Evolutionary conservation across 35 echinoderm and acorn worm genomes (phyloP).

Genomic region (Eucidaris tribuloides): DNA sequence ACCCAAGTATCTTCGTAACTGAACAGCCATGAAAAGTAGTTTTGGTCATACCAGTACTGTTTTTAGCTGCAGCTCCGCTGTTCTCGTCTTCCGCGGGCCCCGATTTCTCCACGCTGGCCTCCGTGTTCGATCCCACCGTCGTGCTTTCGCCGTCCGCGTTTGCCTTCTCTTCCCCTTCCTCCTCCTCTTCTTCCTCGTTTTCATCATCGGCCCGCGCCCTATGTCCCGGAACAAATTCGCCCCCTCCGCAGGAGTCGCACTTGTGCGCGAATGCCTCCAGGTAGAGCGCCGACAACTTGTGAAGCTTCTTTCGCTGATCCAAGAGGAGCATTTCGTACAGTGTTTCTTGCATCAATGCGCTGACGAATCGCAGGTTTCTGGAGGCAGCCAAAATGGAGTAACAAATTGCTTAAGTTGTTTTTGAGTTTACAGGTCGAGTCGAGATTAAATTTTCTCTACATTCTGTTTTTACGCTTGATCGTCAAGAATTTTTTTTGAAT

Average conservation of each 20-base stretch:
- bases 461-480: too few species aligned
- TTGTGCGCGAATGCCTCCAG: conserved; percentile 89
- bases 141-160: neutral
- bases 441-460: too few species aligned
- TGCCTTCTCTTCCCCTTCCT: neutral
- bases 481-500: too few species aligned
- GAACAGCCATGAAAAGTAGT: too few species aligned
- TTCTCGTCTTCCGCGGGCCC: neutral
- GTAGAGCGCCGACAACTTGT: conserved; percentile 70
- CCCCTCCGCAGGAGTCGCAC: conserved; percentile 84
- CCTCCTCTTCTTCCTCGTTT: neutral
- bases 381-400: too few species aligned
- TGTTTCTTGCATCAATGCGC: conserved; percentile 83
- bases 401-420: too few species aligned
- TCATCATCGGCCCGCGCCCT: neutral
- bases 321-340: conserved; percentile 71
- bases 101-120: neutral
- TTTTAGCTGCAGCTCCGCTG: neutral
- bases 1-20: too few species aligned
- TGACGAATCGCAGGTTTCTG: conserved; percentile 77
- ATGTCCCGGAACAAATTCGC: conserved; percentile 69
- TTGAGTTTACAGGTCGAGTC: too few species aligned
- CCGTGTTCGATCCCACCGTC: neutral
- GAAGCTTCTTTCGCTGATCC: conserved; percentile 82
- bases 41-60: conserved; percentile 34